Evolutionary conservation across 2,113 vertebrate species (phyloP).

Genomic region (Sphyrna mokarran): DNA sequence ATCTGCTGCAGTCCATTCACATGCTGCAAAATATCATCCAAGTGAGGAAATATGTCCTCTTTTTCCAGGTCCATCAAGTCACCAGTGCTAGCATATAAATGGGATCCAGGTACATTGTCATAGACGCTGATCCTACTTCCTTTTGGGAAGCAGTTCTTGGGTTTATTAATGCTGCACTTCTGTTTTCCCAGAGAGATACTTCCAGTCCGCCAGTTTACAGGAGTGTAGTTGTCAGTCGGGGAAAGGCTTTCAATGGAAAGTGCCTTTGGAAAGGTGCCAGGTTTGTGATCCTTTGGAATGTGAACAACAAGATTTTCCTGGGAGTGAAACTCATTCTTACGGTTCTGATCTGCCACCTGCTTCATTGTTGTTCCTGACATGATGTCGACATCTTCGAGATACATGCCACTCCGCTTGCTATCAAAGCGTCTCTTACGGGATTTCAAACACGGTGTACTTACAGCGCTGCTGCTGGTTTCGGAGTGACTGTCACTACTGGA

Average conservation of each 20-base stretch:
- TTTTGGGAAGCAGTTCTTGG: conserved; percentile 62
- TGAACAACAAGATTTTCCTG: conserved; percentile 86
- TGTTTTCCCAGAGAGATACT: conserved; percentile 62
- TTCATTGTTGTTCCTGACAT: conserved; percentile 55
- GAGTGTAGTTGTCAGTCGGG: conserved; percentile 55
- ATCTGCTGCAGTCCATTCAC: conserved; percentile 82
- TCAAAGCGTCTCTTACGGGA: conserved; percentile 68
- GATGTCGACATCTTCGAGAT: conserved; percentile 81
- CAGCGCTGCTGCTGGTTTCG: conserved; percentile 61
- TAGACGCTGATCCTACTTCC: conserved; percentile 62
- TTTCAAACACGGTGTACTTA: conserved; percentile 69
- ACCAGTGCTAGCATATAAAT: conserved; percentile 89
- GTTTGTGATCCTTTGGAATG: conserved; percentile 93
- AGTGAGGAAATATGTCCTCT: conserved; percentile 79
- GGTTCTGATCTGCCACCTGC: conserved; percentile 64
- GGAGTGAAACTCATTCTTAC: conserved; percentile 75
- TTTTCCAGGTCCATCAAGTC: conserved; percentile 86
- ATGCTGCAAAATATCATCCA: conserved; percentile 88
- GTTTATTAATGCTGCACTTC: conserved; percentile 52
- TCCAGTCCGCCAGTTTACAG: conserved; percentile 70
- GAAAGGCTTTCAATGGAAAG: conserved; percentile 91
- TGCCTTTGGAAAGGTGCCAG: conserved; percentile 93
- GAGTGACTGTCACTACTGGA: conserved; percentile 70
- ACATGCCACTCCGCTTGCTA: conserved; percentile 82
- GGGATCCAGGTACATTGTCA: conserved; percentile 90